Base-by-base conservation (phyloP, 2,888 invertebrate species). In the Pristionchus mayeri region DNA sequence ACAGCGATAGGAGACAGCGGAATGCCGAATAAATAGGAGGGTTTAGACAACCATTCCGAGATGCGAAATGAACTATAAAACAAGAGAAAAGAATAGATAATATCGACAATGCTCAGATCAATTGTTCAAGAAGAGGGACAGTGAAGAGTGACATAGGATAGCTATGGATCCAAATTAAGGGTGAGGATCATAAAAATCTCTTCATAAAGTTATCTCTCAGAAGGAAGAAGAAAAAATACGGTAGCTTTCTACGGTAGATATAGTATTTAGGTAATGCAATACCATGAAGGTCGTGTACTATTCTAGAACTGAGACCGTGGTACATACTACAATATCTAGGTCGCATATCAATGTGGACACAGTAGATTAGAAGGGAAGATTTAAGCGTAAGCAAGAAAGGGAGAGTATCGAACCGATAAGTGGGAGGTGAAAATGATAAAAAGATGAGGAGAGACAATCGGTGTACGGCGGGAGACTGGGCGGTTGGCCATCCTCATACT, bases 351-450 rank as follows among this genome's bases (percentile, higher is more conserved):
- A 24, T 24, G 34, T 34, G 60, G 60, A 63, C 60, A 11, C 27
- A 63, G 27, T 9, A 63, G 60, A 30, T 11, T 11, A 27, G 60
- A 6, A 16, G 24, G 1, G 27, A 27, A 63, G 60, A 63, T 27
- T 27, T 27, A 63, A 30, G 60, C 27, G 60, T 18, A 18, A 63
- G 34, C 16, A 34, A 16, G 60, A 34, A 34, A 63, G 27, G 60
- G 60, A 30, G 67, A 71, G 67, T 40, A 40, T 40, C 34, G 40
- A 71, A 71, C 67, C 40, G 67, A 71, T 71, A 71, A 40, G 40
- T 71, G 67, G 40, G 24, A 71, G 40, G 60, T 71, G 37, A 40
- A 71, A 71, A 71, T 71, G 67, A 71, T 71, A 71, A 18, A n/a
- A 16, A 16, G 67, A 71, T 71, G 67, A 71, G 40, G 67, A 71